Evolutionary conservation across 92 coral and sea anemone genomes (phyloP).

Genomic region (Umimayanthus kanabou): DNA sequence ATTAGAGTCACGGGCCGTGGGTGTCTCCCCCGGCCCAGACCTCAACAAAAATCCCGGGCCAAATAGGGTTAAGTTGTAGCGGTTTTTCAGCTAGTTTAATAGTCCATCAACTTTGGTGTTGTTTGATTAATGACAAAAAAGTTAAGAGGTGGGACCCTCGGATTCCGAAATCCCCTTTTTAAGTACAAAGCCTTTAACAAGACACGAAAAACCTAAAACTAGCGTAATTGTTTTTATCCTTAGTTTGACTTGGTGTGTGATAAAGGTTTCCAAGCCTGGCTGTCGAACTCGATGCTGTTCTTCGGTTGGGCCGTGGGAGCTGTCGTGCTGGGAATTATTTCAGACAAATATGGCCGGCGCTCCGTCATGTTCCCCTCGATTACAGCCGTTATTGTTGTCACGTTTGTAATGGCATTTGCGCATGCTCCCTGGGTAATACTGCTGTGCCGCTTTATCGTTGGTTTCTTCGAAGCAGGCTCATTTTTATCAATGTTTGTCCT

Average conservation of each 20-base stretch:
- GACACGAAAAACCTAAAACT: not conserved
- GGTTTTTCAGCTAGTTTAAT: too few relatives aligned
- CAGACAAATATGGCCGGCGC: constrained; percentile 78
- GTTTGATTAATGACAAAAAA: too few relatives aligned
- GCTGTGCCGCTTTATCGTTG: constrained; percentile 60
- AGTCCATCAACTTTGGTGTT: too few relatives aligned
- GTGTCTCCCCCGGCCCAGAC: too few relatives aligned
- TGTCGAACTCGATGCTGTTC: constrained; percentile 76
- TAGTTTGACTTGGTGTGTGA: constrained; percentile 84
- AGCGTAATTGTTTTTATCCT: not conserved
- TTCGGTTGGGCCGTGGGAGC: constrained; percentile 78
- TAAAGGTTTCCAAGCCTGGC: constrained; percentile 63
- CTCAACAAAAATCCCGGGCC: too few relatives aligned
- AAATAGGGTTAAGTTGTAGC: too few relatives aligned
- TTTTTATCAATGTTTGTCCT: constrained; percentile 69
- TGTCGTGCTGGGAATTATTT: constrained; percentile 62
- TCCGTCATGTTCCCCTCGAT: constrained; percentile 72
- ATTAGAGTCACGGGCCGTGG: too few relatives aligned
- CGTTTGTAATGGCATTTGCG: constrained; percentile 77
- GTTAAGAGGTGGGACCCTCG: too few relatives aligned
- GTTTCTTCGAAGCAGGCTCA: constrained; percentile 74
- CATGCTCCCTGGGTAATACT: constrained; percentile 64
- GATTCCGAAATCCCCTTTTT: too few relatives aligned
- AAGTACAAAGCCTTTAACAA: too few relatives aligned
- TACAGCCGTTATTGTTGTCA: constrained; percentile 48